A percentile compares a stretch with the other conserved stretches of the same genome.
Conservation (phyloP, 2,797 vertebrate species). For the Chaetophractus vellerosus region DNA sequence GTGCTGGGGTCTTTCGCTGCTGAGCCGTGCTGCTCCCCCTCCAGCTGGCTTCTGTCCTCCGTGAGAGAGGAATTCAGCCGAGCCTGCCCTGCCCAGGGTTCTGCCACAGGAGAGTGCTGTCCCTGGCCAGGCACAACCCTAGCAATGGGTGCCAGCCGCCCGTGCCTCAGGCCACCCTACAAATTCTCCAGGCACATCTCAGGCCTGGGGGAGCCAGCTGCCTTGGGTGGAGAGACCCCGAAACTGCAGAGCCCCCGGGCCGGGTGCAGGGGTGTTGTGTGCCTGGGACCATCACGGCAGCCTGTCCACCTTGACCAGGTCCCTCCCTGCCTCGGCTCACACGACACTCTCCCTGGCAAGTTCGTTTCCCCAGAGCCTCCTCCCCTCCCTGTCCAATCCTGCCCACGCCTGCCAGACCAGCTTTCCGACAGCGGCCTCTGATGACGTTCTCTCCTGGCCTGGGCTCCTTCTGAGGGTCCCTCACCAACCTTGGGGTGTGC, state of each 20-base stretch:
- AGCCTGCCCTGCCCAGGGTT: background rate
- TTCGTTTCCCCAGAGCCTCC: background rate
- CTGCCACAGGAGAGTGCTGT: background rate
- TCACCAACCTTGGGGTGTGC: fast-evolving
- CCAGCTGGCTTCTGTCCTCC: too few species aligned
- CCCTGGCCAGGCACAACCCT: background rate
- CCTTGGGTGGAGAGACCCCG: background rate
- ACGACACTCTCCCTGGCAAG: background rate
- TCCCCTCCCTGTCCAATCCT: background rate
- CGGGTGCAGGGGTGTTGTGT: background rate
- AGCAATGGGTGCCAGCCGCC: too few species aligned
- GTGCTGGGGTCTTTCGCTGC: too few species aligned
- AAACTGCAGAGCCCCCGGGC: background rate
- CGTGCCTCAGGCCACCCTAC: too few species aligned
- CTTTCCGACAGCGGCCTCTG: background rate
- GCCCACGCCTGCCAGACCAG: background rate
- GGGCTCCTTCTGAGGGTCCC: background rate
- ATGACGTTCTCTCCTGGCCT: too few species aligned
- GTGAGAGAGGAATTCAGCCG: too few species aligned
- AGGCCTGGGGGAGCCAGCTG: too few species aligned
- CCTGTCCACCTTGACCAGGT: background rate
- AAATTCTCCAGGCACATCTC: background rate
- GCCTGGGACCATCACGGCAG: background rate
- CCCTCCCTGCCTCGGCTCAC: background rate
- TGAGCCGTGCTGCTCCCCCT: background rate